Evolutionary conservation across 2,113 vertebrate genomes (phyloP).

Genomic region (Crotalus tigris): DNA sequence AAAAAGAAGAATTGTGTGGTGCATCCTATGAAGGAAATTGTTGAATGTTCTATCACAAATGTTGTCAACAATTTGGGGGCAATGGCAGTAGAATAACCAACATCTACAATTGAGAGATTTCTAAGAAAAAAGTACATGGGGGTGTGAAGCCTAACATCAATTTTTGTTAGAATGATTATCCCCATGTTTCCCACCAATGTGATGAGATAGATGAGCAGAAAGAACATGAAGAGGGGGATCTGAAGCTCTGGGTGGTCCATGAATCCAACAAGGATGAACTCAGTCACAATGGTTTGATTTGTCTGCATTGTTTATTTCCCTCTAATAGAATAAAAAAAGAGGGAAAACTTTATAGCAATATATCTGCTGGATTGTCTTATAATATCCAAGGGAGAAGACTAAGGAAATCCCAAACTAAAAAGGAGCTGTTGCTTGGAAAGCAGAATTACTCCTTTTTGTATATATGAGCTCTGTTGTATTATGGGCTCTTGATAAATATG

Average conservation of each 20-base stretch:
- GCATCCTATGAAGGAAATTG: constrained; percentile 56
- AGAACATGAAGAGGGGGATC: neutral
- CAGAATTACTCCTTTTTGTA: neutral
- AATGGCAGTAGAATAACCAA: constrained; percentile 56
- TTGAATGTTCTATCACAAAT: constrained; percentile 47
- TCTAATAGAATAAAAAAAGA: neutral
- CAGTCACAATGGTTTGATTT: neutral
- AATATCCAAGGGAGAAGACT: neutral
- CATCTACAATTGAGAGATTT: constrained; percentile 64
- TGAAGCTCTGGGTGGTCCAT: neutral
- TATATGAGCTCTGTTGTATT: neutral
- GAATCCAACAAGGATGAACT: constrained; percentile 1
- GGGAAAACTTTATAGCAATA: neutral
- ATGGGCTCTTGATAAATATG: neutral
- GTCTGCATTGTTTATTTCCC: neutral
- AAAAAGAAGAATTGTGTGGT: constrained; percentile 66
- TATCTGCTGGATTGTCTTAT: neutral
- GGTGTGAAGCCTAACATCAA: constrained; percentile 25
- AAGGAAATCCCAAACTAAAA: neutral
- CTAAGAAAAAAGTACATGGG: constrained; percentile 64
- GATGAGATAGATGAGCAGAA: neutral
- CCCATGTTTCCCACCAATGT: neutral
- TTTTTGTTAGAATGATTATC: neutral
- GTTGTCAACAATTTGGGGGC: constrained; percentile 57
- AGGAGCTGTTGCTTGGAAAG: neutral